Base-by-base conservation (phyloP, 2,888 invertebrate species). In the Plagodis pulveraria region DNA sequence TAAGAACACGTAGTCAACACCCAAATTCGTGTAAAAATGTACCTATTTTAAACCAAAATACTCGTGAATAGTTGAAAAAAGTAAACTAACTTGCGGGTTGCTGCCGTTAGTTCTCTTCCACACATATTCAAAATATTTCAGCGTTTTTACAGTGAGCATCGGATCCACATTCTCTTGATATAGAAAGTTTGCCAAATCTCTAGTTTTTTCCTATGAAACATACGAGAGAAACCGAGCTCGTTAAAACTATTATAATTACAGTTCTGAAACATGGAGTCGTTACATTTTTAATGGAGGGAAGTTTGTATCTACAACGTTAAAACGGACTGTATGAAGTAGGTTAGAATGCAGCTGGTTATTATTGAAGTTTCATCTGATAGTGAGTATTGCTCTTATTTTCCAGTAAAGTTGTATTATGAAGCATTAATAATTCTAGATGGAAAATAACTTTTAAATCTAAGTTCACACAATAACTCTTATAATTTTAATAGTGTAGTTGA, bases 21-120 rank as follows among this genome's bases (percentile, higher is more conserved):
- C 22, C 22, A 22, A 22, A 22, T 22, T 22, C 22, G 22, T 22
- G 22, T 22, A 22, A 22, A 22, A 22, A 22, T 22, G 22, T 22
- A 22, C 22, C 22, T 22, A 22, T 22, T 22, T 22, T 22, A 1
- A 22, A 4, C 22, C 22, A 22, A 22, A 22, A 22, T 22, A 22
- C 22, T 22, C 22, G 22, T 22, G 22, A 22, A 22, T 22, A 4
- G 4, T 22, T 1, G 22, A 22, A 22, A 22, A 22, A 22, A 1
- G 22, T 22, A 22, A 60, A 78, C 78, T 66, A 63, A 89, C 90
- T 78, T 93, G 93, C 10, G 92, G 87, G 62, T 91, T 86, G 66
- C 91, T 89, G 7, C 93, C 93, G 54, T 89, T 88, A 2, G 93
- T 93, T 68, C 93, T 83, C 65, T 90, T 91, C 93, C 93, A 93